A percentile compares a stretch with the other conserved stretches of the same genome.
Conservation (phyloP, 2,888 invertebrate species). For the Elaeidobius kamerunicus region DNA sequence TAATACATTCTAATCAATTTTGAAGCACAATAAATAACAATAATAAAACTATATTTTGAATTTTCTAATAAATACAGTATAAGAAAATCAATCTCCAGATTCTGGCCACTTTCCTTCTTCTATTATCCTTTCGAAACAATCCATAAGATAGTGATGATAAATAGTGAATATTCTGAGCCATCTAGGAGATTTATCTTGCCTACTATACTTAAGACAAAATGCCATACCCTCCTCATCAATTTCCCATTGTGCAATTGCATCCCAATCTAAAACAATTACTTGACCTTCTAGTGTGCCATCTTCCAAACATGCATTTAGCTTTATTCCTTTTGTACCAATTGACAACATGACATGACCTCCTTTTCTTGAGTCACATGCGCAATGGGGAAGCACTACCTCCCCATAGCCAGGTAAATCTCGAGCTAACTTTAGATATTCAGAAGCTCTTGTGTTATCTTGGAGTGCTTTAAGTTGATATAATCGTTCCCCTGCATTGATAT, state of each 20-base stretch:
- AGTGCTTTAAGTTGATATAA: slow-evolving; percentile 95
- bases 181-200: slow-evolving; percentile 75
- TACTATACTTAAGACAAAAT: slow-evolving; percentile 82
- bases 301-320: slow-evolving; percentile 80
- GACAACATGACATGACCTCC: slow-evolving; percentile 70
- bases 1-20: too few relatives aligned
- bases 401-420: slow-evolving; percentile 90
- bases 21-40: too few relatives aligned
- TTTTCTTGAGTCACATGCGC: slow-evolving; percentile 86
- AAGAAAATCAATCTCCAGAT: slow-evolving; percentile 65
- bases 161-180: slow-evolving; percentile 86
- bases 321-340: slow-evolving; percentile 61
- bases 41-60: neutral
- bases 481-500: slow-evolving; percentile 84
- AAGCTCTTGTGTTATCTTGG: slow-evolving; percentile 83
- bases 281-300: slow-evolving; percentile 73
- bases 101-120: slow-evolving; percentile 88
- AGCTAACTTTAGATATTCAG: slow-evolving; percentile 82
- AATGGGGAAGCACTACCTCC: slow-evolving; percentile 91
- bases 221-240: slow-evolving; percentile 91
- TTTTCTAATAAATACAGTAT: neutral
- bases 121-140: slow-evolving; percentile 94
- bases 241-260: slow-evolving; percentile 78
- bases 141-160: slow-evolving; percentile 85
- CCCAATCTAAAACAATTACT: slow-evolving; percentile 82